Evolutionary conservation across 2,888 invertebrate genomes (phyloP), one percentile per base, ranked within the genome.

Genomic region (Leptopilina myrica): DNA sequence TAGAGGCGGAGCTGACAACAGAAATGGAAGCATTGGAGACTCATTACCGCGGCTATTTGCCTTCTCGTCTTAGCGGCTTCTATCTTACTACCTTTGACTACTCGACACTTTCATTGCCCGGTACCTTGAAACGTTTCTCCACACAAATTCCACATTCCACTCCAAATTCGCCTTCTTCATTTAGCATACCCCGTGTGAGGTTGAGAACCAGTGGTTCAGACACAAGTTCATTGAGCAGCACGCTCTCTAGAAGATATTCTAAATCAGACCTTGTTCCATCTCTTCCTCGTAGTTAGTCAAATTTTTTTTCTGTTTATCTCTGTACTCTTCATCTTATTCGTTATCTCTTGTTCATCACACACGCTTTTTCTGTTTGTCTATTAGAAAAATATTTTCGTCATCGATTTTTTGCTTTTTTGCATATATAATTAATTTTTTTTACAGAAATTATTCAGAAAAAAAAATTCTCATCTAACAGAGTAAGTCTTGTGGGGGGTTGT

Each of bases 1-100:
- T 93, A 90, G 93, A 93, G 90, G 92, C 93, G 86, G 91, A 91
- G 84, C 90, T 93, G 87, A 91, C 91, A 85, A 89, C 88, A 85
- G 92, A 93, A 88, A 90, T 92, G 90, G 90, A 90, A 85, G 88
- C 89, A 84, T 89, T 92, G 88, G 89, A 90, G 84, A 88, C 90
- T 84, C 92, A 92, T 87, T 93, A 92, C 89, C 89, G 89, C 85
- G 90, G 91, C 85, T 89, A 87, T 88, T 88, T 91, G 82, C 89
- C 91, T 79, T 86, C 90, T 79, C 88, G 89, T 83, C 85, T 88
- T 85, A 87, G 89, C 85, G 87, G 89, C 83, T 86, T 90, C 82
- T 90, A 90, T 85, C 85, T 89, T 84, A 85, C 88, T 76, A 84
- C 87, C 84, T 88, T 90, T 83, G 89, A 90, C 83, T 89, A 87